Base-by-base conservation (phyloP, 2,888 invertebrate genomes). In the Hecatera dysodea region DNA sequence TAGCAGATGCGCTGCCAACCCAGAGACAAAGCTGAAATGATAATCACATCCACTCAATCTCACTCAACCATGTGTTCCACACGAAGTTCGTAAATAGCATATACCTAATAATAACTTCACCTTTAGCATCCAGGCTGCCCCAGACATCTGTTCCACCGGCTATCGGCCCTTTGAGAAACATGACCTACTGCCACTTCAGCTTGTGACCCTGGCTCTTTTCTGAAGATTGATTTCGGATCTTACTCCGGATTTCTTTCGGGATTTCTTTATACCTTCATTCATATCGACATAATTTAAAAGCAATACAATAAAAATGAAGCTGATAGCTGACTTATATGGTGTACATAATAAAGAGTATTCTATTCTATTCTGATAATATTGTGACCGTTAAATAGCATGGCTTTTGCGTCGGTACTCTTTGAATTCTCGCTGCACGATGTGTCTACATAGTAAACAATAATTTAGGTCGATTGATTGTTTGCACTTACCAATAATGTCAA, bases 381-480 rank as follows among this genome's bases (percentile, higher is more conserved):
- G 42, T 55, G 36, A 57, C 3, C 55, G 64, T 44, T 61, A 67
- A 57, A 56, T 73, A 60, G 33, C 29, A 12, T 22, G 42, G 39
- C 29, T 61, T 72, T 61, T 73, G 57, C 50, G 50, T 46, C 39
- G 8, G 1, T n/a, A 42, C 12, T 48, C 42, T 12, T 11, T 36
- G 4, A 72, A 19, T 56, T 33, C 15, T 50, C 24, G 22, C 9
- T 50, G 27, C 53, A 29, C 65, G 33, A 12, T 64, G 74, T 72
- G 60, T 60, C 50, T 79, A 56, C 36, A 52, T 22, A 52, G n/a
- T 42, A 53, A 44, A 33, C 57, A 42, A 66, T 75, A 42, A 74
- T 80, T 66, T 57, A 80, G 69, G 59, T 69, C 59, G 62, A 80
- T 78, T 80, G 59, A 80, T 55, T 63, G 60, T 22, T 63, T 65